Conservation (phyloP, 2,888 invertebrate genomes). For the Spilarctia lutea region DNA sequence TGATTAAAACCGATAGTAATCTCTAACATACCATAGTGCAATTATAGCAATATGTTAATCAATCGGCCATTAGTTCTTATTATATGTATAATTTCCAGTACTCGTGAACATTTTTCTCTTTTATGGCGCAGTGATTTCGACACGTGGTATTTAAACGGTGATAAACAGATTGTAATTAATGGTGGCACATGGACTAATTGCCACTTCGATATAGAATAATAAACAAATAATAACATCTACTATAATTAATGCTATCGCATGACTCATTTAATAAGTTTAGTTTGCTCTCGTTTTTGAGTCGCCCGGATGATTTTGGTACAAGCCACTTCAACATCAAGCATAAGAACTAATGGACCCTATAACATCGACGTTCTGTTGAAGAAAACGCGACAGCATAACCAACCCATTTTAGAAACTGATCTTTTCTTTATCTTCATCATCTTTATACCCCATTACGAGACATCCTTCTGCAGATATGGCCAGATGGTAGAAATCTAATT, state of each 20-base stretch:
- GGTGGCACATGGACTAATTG: not conserved
- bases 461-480: too few species aligned
- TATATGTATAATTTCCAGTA: slow-evolving; percentile 18
- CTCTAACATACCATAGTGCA: not conserved
- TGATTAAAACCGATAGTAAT: slow-evolving; percentile 1
- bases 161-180: slow-evolving; percentile 1
- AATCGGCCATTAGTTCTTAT: slow-evolving; percentile 15
- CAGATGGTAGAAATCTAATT: too few species aligned
- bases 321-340: too few species aligned
- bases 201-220: not conserved
- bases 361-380: not conserved
- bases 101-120: slow-evolving; percentile 18
- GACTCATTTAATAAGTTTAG: not conserved
- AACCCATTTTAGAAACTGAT: too few species aligned
- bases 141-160: slow-evolving; percentile 30
- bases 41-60: slow-evolving; percentile 16
- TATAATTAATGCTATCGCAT: not conserved
- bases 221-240: not conserved
- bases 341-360: not conserved
- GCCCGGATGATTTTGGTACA: too few species aligned
- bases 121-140: slow-evolving; percentile 18
- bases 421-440: too few species aligned
- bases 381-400: not conserved
- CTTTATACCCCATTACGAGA: too few species aligned
- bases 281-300: not conserved